These are phyloP conservation scores for Ceriagrion tenellum DNA, from an alignment of 2,888 invertebrate species.

Conservation along the genomic window DNA sequence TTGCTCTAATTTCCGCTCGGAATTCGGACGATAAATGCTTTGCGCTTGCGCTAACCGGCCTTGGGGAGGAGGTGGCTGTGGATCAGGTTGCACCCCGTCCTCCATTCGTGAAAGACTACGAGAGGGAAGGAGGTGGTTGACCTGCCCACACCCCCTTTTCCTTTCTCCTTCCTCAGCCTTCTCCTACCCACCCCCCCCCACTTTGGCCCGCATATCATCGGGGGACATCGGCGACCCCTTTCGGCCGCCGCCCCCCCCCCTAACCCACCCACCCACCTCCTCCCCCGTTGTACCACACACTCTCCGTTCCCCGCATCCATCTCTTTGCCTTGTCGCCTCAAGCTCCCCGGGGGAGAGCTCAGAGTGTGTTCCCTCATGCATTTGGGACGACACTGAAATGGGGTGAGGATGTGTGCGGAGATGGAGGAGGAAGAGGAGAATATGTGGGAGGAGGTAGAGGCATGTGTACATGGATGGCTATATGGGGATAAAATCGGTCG, in stretches of 20 bases:
- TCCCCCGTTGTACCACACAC: too few relatives aligned
- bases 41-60: too few relatives aligned
- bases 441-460: neutral
- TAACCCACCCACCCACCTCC: too few relatives aligned
- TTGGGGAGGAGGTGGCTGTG: too few relatives aligned
- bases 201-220: conserved; percentile 1
- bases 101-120: too few relatives aligned
- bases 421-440: neutral
- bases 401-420: neutral
- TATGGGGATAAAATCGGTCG: neutral
- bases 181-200: neutral
- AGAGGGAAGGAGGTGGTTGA: neutral
- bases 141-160: too few relatives aligned
- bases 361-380: neutral
- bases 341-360: neutral
- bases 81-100: too few relatives aligned
- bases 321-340: conserved; percentile 6
- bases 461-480: neutral
- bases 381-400: conserved; percentile 15
- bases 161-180: too few relatives aligned
- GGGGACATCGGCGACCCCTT: neutral
- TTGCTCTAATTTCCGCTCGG: too few relatives aligned
- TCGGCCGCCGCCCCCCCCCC: too few relatives aligned
- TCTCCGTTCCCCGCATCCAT: neutral
- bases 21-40: too few relatives aligned